A percentile compares a stretch with the other conserved stretches of the same genome.
These are phyloP conservation scores for Margaritifera margaritifera DNA, from an alignment of 2,888 invertebrate species.

Conservation along the genomic window DNA sequence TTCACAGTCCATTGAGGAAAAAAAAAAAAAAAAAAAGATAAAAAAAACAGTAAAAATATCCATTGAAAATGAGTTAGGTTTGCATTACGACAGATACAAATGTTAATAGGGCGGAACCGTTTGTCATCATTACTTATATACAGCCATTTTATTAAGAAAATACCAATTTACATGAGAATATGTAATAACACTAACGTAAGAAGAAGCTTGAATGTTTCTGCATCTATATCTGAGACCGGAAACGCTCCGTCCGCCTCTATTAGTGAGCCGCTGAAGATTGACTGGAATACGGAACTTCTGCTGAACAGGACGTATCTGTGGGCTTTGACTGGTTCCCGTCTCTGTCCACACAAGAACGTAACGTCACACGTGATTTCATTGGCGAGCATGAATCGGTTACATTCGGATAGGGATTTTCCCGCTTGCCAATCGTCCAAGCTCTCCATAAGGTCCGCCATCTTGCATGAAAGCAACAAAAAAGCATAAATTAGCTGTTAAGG, in stretches of 20 bases:
- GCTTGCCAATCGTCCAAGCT: slow-evolving; percentile 48
- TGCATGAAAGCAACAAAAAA: not conserved
- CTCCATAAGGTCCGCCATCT: slow-evolving; percentile 25
- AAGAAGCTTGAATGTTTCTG: slow-evolving; percentile 42
- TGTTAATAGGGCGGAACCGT: no score
- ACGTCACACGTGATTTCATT: slow-evolving; percentile 47
- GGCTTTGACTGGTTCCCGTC: slow-evolving; percentile 33
- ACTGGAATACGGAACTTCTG: slow-evolving; percentile 49
- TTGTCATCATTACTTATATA: no score
- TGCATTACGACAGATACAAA: no score
- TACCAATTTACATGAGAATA: no score
- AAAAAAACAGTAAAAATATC: no score
- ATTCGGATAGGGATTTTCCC: slow-evolving; percentile 33
- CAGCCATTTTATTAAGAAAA: no score
- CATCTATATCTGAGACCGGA: slow-evolving; percentile 46
- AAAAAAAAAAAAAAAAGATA: no score
- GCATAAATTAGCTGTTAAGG: no score
- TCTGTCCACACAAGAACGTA: slow-evolving; percentile 40
- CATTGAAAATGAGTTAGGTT: no score
- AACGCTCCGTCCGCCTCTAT: slow-evolving; percentile 20
- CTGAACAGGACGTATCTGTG: slow-evolving; percentile 48
- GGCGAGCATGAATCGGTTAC: slow-evolving; percentile 44
- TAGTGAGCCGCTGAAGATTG: slow-evolving; percentile 45
- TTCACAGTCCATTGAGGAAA: no score
- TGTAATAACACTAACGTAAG: slow-evolving; percentile 34